phyloP scores from a whole-genome alignment of 2,113 vertebrate species.

The Xenopus borealis region DNA sequence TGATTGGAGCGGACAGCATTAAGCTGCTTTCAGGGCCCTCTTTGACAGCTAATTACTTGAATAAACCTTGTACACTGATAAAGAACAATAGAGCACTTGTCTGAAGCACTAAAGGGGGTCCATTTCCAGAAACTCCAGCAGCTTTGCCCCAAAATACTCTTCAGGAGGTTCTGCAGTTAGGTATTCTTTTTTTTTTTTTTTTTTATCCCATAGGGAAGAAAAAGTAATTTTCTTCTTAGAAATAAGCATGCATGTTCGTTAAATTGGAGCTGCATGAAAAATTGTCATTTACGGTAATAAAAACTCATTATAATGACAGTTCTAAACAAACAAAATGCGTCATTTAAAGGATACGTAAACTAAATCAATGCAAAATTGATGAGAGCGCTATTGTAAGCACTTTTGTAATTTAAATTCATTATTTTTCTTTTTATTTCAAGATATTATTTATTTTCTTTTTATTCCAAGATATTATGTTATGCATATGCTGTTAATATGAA shows the following conservation, averaged over 20 bases:
- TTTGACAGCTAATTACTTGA: slow-evolving; percentile 99
- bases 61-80: slow-evolving; percentile 85
- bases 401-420: too few species aligned
- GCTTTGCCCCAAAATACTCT: slow-evolving; percentile 34
- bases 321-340: too few species aligned
- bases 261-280: neutral
- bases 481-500: too few species aligned
- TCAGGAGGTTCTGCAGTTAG: slow-evolving; percentile 8
- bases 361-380: too few species aligned
- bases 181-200: slow-evolving; percentile 13
- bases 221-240: neutral
- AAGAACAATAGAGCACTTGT: slow-evolving; percentile 84
- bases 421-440: too few species aligned
- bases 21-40: slow-evolving; percentile 87
- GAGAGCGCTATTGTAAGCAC: too few species aligned
- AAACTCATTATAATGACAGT: too few species aligned
- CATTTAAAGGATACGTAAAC: too few species aligned
- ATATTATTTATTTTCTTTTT: too few species aligned
- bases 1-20: slow-evolving; percentile 92
- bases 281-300: too few species aligned
- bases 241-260: neutral
- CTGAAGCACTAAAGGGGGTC: slow-evolving; percentile 53
- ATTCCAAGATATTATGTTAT: too few species aligned
- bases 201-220: neutral
- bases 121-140: slow-evolving; percentile 33